phyloP scores from a whole-genome alignment of 2,797 vertebrate species.

The Acestrorhynchus altus region DNA sequence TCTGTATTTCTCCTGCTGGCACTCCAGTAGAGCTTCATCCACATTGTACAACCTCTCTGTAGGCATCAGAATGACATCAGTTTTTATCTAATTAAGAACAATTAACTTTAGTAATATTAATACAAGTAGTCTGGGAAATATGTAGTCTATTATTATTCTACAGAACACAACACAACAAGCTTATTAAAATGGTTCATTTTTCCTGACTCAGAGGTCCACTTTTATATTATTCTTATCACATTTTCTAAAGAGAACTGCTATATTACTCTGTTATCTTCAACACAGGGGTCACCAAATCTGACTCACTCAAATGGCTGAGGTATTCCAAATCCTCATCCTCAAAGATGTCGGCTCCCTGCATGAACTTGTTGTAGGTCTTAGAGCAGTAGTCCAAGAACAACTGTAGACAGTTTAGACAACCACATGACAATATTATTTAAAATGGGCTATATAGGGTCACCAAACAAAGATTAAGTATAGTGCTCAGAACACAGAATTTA shows the following conservation, averaged over 20 bases:
- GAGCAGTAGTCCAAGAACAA: constrained; percentile 85
- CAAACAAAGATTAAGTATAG: no score
- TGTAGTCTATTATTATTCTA: neutral
- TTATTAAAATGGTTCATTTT: neutral
- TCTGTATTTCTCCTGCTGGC: constrained; percentile 81
- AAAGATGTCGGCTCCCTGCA: constrained; percentile 88
- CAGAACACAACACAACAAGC: neutral
- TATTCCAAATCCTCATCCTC: constrained; percentile 85
- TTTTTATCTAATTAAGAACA: neutral
- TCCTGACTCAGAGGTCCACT: neutral
- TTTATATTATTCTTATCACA: no score
- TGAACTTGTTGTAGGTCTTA: constrained; percentile 90
- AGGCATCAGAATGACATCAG: constrained; percentile 33
- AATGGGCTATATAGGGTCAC: no score
- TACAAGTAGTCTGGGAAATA: neutral
- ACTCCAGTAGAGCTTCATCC: constrained; percentile 82
- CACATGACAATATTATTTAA: neutral
- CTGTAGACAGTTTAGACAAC: constrained; percentile 67
- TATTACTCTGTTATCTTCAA: neutral
- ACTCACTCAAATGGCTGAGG: constrained; percentile 86
- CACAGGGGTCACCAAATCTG: neutral
- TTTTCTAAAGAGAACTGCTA: neutral
- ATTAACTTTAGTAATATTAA: neutral
- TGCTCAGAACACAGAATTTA: neutral
- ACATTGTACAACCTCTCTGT: constrained; percentile 86